Conservation (phyloP, 2,888 invertebrate genomes). For the Acanthosepion lycidas region DNA sequence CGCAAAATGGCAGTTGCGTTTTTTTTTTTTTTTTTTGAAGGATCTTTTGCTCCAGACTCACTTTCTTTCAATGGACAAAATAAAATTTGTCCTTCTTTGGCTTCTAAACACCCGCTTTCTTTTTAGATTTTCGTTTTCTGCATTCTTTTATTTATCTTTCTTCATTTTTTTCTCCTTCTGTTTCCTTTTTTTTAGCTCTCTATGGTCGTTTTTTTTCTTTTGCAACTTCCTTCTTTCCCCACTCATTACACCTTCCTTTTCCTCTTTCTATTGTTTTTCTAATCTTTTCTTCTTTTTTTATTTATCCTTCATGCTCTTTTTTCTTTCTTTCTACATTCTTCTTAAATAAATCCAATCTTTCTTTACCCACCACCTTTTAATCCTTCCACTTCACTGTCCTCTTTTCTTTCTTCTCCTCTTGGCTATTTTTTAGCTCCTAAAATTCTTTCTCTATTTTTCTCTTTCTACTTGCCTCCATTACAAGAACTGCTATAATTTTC, state of each 20-base stretch:
- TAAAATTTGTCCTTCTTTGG: background rate
- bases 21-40: background rate
- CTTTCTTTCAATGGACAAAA: background rate
- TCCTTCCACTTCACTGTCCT: background rate
- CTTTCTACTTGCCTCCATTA: background rate
- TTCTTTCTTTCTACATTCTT: background rate
- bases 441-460: background rate
- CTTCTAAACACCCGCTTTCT: background rate
- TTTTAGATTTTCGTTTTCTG: background rate
- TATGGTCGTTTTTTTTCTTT: background rate
- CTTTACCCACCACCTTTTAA: background rate
- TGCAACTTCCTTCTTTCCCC: background rate
- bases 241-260: background rate
- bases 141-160: background rate
- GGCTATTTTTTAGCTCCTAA: background rate
- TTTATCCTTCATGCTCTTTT: background rate
- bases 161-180: background rate
- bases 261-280: background rate
- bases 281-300: background rate
- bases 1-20: background rate
- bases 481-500: slow-evolving; percentile 1
- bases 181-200: background rate
- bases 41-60: background rate
- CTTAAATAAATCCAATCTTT: background rate
- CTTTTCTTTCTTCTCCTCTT: background rate